Conservation (phyloP, 1,140 invertebrate genomes). For the Trachymyrmex cornetzi region DNA sequence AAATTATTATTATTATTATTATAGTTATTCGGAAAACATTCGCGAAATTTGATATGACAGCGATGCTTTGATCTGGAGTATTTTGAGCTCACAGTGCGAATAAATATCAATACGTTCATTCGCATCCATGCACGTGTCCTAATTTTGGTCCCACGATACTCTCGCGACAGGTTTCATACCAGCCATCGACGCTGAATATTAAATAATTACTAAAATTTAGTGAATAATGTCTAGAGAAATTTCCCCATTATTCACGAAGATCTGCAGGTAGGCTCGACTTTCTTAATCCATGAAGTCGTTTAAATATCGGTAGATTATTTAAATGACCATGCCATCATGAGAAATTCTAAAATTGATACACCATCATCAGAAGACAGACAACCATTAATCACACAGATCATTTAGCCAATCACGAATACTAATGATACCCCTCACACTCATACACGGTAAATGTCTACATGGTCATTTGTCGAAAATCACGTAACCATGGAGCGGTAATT, state of each 20-base stretch:
- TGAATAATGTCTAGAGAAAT: not conserved
- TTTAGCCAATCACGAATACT: not conserved
- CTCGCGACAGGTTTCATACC: not conserved
- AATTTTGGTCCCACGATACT: slow-evolving; percentile 31
- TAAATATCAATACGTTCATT: not conserved
- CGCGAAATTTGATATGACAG: not conserved
- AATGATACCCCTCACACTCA: not conserved
- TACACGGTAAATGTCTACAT: slow-evolving; percentile 1
- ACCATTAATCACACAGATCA: not conserved
- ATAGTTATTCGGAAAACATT: not conserved
- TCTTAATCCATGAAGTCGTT: not conserved
- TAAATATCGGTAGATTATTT: not conserved
- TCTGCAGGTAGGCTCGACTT: not conserved
- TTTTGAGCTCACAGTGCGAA: not conserved
- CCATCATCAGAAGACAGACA: not conserved
- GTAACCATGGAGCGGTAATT: not conserved
- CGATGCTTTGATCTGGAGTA: not conserved
- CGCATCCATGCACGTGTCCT: slow-evolving; percentile 6
- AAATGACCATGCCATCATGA: not conserved
- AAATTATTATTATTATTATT: not conserved
- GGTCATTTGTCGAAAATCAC: not conserved
- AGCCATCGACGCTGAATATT: not conserved
- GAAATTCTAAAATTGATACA: not conserved
- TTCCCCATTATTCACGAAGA: not conserved
- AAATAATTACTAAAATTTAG: not conserved